Base-by-base conservation (phyloP, 2,113 vertebrate species). In the Petrocephalus zakoni region DNA sequence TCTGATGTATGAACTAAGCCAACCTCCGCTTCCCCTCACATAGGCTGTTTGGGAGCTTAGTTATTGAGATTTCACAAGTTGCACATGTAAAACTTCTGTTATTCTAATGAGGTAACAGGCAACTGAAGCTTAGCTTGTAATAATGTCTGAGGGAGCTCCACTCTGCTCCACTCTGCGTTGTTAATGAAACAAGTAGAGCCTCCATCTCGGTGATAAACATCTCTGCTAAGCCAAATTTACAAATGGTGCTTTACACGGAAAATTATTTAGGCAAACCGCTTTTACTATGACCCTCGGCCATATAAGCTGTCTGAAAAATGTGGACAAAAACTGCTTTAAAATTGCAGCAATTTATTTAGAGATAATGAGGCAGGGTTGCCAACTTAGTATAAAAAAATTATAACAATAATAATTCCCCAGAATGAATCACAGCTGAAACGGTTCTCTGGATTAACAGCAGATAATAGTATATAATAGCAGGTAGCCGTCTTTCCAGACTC, bases 321-420 rank as follows among this genome's bases (percentile, higher is more conserved):
- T 19, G 7, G 72, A 75, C 2, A 8, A 83, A 49, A 83, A 83
- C 37, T 49, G 37, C 81, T 83, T 83, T 49, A 83, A 83, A 83
- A 83, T 83, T 22, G 19, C 46, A 83, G 46, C 34, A 75, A 75
- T 75, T 75, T 83, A 49, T 83, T 83, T 46, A 83, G 81, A 83
- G 37, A 83, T 83, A 83, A 83, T 83, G 37, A 49, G 81, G 46
- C 81, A 83, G 81, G 46, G 21, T 49, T 83, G 81, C 81, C 81
- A 83, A 47, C 37, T 49, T 83, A 8, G 81, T n/a, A 83, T 19
- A 83, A 83, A n/a, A 29, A 82, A 37, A 37, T 42, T 75, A 17
- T 17, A 37, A 42, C 34, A 42, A 83, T 83, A 37, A 42, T 42
- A 75, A 83, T 83, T 83, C 21, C 46, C 46, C 46, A n/a, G 81